phyloP scores from a whole-genome alignment of 2,888 invertebrate species.

The Therioaphis trifolii region DNA sequence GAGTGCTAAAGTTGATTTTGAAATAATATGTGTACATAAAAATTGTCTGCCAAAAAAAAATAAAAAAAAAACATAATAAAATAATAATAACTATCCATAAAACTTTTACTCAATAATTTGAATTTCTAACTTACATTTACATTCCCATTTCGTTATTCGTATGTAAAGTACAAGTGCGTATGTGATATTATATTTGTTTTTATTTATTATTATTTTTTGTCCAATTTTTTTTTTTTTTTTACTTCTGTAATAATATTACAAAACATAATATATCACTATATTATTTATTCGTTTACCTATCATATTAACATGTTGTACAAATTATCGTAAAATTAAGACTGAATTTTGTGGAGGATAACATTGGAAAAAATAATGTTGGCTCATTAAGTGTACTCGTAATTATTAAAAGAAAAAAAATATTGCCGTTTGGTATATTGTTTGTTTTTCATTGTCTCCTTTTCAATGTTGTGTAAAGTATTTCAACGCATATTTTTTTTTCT shows the following conservation, averaged over 20 bases:
- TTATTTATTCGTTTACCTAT: constrained; percentile 50
- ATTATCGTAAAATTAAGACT: constrained; percentile 62
- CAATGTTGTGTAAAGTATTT: constrained; percentile 41
- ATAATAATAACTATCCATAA: not conserved
- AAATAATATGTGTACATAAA: not conserved
- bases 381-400: constrained; percentile 46
- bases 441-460: constrained; percentile 7
- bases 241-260: constrained; percentile 32
- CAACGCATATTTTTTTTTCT: constrained; percentile 23
- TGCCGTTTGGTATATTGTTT: constrained; percentile 10
- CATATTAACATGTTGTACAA: constrained; percentile 52
- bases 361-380: constrained; percentile 25
- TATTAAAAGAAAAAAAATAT: constrained; percentile 36
- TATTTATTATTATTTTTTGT: constrained; percentile 41
- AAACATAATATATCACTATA: constrained; percentile 16
- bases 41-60: not conserved
- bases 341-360: constrained; percentile 41
- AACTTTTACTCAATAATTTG: not conserved
- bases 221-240: constrained; percentile 18
- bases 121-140: constrained; percentile 30
- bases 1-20: not conserved
- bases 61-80: not conserved
- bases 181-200: constrained; percentile 61
- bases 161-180: constrained; percentile 57
- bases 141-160: constrained; percentile 54